phyloP scores from a whole-genome alignment of 2,888 invertebrate species.

The Dysmachus trigonus region DNA sequence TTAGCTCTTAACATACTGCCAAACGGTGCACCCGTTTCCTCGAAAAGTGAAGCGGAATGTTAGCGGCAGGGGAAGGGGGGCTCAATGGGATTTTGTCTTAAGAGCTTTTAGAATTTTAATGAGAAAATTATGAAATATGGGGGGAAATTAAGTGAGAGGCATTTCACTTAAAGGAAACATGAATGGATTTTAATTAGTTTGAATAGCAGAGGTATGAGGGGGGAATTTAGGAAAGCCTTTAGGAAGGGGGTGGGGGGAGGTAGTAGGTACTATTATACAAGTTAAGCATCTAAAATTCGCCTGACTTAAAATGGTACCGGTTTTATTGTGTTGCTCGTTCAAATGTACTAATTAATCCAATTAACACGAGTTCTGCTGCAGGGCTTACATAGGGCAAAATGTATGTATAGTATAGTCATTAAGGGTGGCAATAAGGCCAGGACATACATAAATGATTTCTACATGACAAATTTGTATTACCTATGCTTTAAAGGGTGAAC shows the following conservation, averaged over 20 bases:
- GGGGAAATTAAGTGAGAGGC: constrained; percentile 6
- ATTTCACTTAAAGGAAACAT: constrained; percentile 3
- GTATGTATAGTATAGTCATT: background rate
- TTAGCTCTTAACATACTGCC: background rate
- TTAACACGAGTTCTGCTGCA: background rate
- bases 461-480: background rate
- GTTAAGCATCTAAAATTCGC: background rate
- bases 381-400: background rate
- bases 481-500: background rate
- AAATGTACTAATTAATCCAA: background rate
- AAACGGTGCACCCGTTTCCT: background rate
- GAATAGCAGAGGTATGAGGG: background rate
- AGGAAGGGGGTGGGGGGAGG: too few species aligned
- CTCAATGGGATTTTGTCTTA: background rate
- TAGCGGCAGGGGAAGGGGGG: background rate
- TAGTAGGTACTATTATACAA: background rate
- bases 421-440: background rate
- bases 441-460: background rate
- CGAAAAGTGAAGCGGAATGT: background rate
- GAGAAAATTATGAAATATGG: constrained; percentile 16
- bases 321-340: background rate
- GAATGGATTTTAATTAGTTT: constrained; percentile 16
- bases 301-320: background rate
- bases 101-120: constrained; percentile 3
- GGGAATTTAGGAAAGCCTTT: background rate